phyloP scores from a whole-genome alignment of 2,797 vertebrate genomes.

The Ispidina picta region DNA sequence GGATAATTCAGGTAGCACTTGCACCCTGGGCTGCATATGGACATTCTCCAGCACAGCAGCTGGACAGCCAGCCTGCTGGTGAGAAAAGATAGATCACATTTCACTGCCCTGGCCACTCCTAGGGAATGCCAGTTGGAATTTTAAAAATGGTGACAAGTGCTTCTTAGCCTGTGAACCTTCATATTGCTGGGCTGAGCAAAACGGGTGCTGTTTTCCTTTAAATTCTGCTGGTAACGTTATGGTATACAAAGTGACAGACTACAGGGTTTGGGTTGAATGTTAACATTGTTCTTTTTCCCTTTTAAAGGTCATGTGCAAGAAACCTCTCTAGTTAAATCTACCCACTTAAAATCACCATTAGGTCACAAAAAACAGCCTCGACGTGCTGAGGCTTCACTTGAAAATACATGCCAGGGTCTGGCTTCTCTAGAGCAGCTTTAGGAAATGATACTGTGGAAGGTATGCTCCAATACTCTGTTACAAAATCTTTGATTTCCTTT shows the following conservation, averaged over 20 bases:
- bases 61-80: background rate
- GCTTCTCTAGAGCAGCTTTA: conserved; percentile 35
- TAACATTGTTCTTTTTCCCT: conserved; percentile 73
- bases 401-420: conserved; percentile 49
- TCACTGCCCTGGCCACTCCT: conserved; percentile 31
- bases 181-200: conserved; percentile 36
- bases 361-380: conserved; percentile 66
- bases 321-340: conserved; percentile 62
- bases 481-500: conserved; percentile 64
- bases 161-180: conserved; percentile 67
- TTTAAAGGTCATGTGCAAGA: conserved; percentile 72
- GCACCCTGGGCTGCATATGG: background rate
- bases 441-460: conserved; percentile 56
- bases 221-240: conserved; percentile 60
- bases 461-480: conserved; percentile 57
- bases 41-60: background rate
- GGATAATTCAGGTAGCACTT: background rate
- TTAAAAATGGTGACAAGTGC: conserved; percentile 54
- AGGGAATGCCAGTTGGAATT: conserved; percentile 65
- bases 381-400: conserved; percentile 46
- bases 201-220: conserved; percentile 60
- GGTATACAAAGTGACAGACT: conserved; percentile 71
- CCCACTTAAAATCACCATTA: conserved; percentile 70
- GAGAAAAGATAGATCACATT: conserved; percentile 47
- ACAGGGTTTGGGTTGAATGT: conserved; percentile 70